Evolutionary conservation across 2,797 vertebrate species (phyloP).

Genomic region (Tragelaphus oryx): DNA sequence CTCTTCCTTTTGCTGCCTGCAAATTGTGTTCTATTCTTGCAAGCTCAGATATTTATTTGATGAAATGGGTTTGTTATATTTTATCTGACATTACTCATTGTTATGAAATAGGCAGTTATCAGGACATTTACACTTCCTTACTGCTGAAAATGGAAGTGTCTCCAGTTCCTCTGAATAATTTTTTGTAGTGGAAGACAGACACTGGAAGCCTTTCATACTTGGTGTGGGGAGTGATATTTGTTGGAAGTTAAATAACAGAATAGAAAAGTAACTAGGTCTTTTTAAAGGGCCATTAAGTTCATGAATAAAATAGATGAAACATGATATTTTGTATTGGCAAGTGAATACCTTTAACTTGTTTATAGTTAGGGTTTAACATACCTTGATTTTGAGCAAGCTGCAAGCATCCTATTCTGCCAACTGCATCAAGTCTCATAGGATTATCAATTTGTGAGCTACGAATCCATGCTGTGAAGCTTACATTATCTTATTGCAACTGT

Average conservation of each 20-base stretch:
- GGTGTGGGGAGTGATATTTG: background rate
- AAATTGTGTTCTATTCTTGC: background rate
- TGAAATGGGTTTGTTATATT: background rate
- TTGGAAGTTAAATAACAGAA: conserved; percentile 48
- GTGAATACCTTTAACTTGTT: conserved; percentile 25
- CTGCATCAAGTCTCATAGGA: background rate
- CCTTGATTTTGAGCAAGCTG: background rate
- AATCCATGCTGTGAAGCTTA: conserved; percentile 21
- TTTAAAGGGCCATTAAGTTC: conserved; percentile 45
- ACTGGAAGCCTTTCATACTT: conserved; percentile 9
- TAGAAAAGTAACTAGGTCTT: conserved; percentile 43
- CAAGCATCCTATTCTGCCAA: background rate
- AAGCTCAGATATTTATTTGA: background rate
- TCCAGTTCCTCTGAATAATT: background rate
- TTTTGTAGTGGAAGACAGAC: background rate
- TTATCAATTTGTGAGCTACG: background rate
- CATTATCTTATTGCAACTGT: background rate
- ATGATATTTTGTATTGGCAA: conserved; percentile 10
- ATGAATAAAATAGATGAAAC: conserved; percentile 52
- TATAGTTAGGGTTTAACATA: conserved; percentile 4
- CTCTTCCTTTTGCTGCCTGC: background rate
- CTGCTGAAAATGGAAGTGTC: background rate
- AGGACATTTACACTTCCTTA: background rate
- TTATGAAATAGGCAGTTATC: background rate
- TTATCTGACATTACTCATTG: background rate